Evolutionary conservation across 2,888 invertebrate genomes (phyloP).

Genomic region (Silvanus unidentatus): DNA sequence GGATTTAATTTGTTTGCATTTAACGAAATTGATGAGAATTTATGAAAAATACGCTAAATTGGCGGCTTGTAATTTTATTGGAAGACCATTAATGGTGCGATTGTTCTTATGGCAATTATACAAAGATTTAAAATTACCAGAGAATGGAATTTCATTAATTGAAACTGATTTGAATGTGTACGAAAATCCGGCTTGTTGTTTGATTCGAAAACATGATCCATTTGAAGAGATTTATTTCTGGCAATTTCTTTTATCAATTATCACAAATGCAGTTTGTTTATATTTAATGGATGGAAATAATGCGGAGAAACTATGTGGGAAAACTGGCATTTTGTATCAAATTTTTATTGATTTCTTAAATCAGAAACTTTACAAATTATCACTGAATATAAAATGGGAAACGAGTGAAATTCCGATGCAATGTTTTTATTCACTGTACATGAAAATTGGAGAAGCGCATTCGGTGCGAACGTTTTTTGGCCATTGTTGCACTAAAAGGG

Average conservation of each 20-base stretch:
- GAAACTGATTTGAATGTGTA: slow-evolving; percentile 51
- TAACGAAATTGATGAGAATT: slow-evolving; percentile 48
- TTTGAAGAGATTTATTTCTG: slow-evolving; percentile 58
- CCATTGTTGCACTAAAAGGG: slow-evolving; percentile 21
- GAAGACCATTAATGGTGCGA: slow-evolving; percentile 45
- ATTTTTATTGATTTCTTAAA: slow-evolving; percentile 53
- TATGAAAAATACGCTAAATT: slow-evolving; percentile 52
- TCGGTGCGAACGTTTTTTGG: slow-evolving; percentile 29
- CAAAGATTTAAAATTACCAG: slow-evolving; percentile 51
- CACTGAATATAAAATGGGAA: neutral
- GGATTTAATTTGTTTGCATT: slow-evolving; percentile 48
- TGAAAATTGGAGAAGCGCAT: slow-evolving; percentile 32
- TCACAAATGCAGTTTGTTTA: slow-evolving; percentile 43
- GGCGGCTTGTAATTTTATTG: slow-evolving; percentile 33
- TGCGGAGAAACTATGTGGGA: slow-evolving; percentile 31
- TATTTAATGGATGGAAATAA: slow-evolving; percentile 37
- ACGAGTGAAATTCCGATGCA: slow-evolving; percentile 31
- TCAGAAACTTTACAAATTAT: slow-evolving; percentile 30
- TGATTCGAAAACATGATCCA: slow-evolving; percentile 49
- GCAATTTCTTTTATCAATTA: slow-evolving; percentile 55
- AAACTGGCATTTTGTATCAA: slow-evolving; percentile 49
- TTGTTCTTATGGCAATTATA: slow-evolving; percentile 58
- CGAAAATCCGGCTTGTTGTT: slow-evolving; percentile 47
- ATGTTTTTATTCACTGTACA: slow-evolving; percentile 30
- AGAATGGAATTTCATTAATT: slow-evolving; percentile 47